Evolutionary conservation across 35 echinoderm and acorn worm species (phyloP), one percentile per base, ranked within the genome.

Genomic region (Lytechinus pictus): DNA sequence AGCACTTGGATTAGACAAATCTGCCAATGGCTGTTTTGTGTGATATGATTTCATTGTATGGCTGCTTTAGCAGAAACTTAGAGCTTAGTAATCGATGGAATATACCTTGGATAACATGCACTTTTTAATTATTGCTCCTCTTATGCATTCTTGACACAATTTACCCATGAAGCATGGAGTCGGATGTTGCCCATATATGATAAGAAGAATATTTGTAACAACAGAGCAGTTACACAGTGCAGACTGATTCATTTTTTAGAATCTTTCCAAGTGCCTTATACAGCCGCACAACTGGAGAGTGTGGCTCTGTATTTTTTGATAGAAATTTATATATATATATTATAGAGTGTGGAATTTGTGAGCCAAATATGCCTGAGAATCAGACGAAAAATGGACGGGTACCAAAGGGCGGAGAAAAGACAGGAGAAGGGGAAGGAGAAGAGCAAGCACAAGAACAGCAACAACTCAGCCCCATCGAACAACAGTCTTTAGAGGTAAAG

Each of bases 301-400:
- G 88, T 90, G 88, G 88, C 52, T 90, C 29, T 90, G 88, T 90
- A 90, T 54, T 90, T 90, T 89, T 90, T 90, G 9, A 21, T 90
- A 79, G 66, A 79, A 79, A 79, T 79, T 79, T 79, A 79, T 79
- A n/a, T 79, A 79, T 44, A 44, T 44, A 44, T 44, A 44, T 44
- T 44, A 44, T 79, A 16, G 21, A 79, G 66, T 79, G 12, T 79
- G 66, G 66, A 79, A 24, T 79, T 79, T 79, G 66, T 79, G 66
- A n/a, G 66, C 66, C 66, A 90, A 90, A 52, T 54, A 90, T 90
- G 88, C 29, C 28, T 52, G 88, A 90, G 88, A 90, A 90, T 44
- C 88, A 90, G 28, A 52, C 29, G 16, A 54, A 90, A 9, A 90
- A 90, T 90, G 88, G 88, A 90, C 10, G 52, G 52, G 88, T 90